Evolutionary conservation across 2,888 invertebrate species (phyloP).

Genomic region (Prosapia bicincta): DNA sequence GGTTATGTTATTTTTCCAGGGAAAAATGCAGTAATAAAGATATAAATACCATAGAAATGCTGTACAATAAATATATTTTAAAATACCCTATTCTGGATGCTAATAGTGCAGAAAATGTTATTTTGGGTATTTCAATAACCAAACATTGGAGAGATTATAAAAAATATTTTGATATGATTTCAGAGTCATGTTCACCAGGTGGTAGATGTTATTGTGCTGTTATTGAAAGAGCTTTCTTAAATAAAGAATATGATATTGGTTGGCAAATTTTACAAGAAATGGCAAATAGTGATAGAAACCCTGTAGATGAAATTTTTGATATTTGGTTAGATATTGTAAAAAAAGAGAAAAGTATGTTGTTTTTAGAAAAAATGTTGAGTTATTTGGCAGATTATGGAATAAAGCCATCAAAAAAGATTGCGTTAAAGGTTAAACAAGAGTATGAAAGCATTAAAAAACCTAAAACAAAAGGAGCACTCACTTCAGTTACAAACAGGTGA

Average conservation of each 20-base stretch:
- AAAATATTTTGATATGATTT: constrained; percentile 39
- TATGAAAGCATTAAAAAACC: constrained; percentile 28
- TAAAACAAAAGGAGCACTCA: neutral
- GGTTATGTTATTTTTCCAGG: neutral
- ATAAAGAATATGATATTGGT: constrained; percentile 55
- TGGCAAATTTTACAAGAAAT: constrained; percentile 59
- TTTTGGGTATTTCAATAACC: constrained; percentile 61
- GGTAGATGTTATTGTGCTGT: constrained; percentile 50
- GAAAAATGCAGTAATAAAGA: neutral
- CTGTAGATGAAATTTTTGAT: constrained; percentile 51
- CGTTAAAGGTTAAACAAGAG: constrained; percentile 42
- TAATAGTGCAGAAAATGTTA: constrained; percentile 52
- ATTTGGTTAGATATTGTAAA: constrained; percentile 54
- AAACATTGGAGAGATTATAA: constrained; percentile 60
- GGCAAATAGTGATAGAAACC: constrained; percentile 46
- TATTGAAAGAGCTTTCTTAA: constrained; percentile 56
- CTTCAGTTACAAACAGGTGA: neutral
- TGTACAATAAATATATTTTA: neutral
- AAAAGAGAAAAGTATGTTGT: constrained; percentile 42
- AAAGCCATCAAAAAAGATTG: constrained; percentile 44
- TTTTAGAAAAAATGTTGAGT: constrained; percentile 55
- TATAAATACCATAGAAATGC: neutral
- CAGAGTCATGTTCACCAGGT: constrained; percentile 26
- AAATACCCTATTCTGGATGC: constrained; percentile 32
- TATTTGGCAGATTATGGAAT: constrained; percentile 55